These are phyloP conservation scores for Myotis lucifugus DNA, from an alignment of 2,113 vertebrate species.

Conservation along the genomic window DNA sequence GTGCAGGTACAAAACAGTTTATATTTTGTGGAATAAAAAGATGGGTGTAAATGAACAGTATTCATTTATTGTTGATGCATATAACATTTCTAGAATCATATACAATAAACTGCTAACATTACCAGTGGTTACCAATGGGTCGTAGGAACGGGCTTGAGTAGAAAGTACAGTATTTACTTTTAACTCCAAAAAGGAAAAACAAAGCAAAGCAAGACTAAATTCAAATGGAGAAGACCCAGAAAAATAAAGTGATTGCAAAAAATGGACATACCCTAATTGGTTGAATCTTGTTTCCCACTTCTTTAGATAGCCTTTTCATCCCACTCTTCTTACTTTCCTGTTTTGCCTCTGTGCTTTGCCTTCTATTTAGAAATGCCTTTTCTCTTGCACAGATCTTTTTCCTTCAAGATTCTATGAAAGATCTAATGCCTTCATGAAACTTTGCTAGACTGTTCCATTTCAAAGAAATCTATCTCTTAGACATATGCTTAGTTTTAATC, in stretches of 20 bases:
- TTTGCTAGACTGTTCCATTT: background rate
- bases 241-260: background rate
- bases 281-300: background rate
- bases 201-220: background rate
- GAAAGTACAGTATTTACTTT: background rate
- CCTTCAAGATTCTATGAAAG: background rate
- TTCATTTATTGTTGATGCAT: background rate
- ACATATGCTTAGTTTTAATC: background rate
- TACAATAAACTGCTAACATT: background rate
- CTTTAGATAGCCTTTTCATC: background rate
- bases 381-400: background rate
- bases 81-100: background rate
- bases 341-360: background rate
- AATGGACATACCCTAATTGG: background rate
- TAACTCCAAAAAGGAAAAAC: background rate
- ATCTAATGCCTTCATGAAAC: background rate
- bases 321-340: background rate
- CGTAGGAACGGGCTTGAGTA: background rate
- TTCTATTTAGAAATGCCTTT: background rate
- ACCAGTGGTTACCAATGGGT: background rate
- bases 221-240: background rate
- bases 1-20: background rate
- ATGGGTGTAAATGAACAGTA: background rate
- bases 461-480: background rate
- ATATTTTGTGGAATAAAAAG: background rate